Evolutionary conservation across 2,888 invertebrate genomes (phyloP).

Genomic region (Lepetodrilus schrolli): DNA sequence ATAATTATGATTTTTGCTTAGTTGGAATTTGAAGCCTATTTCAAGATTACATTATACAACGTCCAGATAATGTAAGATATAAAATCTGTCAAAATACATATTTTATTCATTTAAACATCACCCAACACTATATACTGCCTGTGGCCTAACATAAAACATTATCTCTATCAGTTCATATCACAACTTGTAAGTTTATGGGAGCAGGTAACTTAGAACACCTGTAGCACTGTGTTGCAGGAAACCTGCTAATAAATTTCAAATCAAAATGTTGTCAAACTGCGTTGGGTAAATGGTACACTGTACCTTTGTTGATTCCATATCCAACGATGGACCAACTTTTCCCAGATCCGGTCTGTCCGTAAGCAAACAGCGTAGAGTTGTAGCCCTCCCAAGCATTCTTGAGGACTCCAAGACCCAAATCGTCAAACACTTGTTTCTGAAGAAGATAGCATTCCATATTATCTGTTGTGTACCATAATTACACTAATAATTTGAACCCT

Average conservation of each 20-base stretch:
- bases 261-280: neutral
- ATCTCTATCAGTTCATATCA: too few species aligned
- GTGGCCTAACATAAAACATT: too few species aligned
- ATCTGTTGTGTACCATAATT: too few species aligned
- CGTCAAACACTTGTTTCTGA: constrained; percentile 78
- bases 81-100: neutral
- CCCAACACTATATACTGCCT: too few species aligned
- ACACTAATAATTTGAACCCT: too few species aligned
- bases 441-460: constrained; percentile 34
- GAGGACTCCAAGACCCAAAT: constrained; percentile 78
- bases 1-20: neutral
- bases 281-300: neutral
- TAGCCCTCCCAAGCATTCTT: constrained; percentile 79
- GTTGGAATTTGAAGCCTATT: too few species aligned
- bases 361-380: constrained; percentile 79
- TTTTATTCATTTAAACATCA: too few species aligned
- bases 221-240: neutral
- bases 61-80: neutral
- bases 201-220: too few species aligned
- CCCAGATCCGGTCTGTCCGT: constrained; percentile 79
- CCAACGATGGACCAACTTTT: constrained; percentile 80
- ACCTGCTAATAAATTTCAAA: neutral
- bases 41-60: too few species aligned
- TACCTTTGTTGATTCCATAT: constrained; percentile 78
- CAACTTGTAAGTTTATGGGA: too few species aligned